These are phyloP conservation scores for Scomber japonicus DNA, from an alignment of 2,113 vertebrate species.

Conservation along the genomic window DNA sequence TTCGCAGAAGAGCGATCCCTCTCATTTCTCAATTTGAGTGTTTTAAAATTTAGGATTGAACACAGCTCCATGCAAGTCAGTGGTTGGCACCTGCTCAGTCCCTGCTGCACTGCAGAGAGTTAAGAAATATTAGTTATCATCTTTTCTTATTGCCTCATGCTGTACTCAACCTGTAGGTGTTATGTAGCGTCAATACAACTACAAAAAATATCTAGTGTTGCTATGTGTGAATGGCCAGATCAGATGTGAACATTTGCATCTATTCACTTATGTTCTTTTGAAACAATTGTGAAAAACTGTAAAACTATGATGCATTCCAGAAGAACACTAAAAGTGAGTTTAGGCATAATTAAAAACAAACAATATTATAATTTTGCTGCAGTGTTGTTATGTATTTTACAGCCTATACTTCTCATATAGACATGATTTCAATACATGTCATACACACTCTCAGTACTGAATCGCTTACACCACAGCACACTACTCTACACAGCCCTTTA, in stretches of 20 bases:
- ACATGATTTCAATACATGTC: background rate
- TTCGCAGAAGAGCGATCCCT: constrained; percentile 19
- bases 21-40: background rate
- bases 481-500: background rate
- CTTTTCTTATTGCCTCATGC: background rate
- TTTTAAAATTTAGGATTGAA: constrained; percentile 12
- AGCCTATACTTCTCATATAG: background rate
- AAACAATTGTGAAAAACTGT: background rate
- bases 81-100: background rate
- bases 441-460: background rate
- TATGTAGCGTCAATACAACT: background rate
- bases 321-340: background rate
- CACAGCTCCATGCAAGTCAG: background rate
- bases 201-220: background rate
- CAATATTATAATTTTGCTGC: background rate
- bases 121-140: background rate
- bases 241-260: too few relatives aligned
- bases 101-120: background rate
- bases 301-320: background rate
- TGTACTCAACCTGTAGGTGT: constrained; percentile 17
- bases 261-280: too few relatives aligned
- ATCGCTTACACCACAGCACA: background rate
- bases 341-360: background rate
- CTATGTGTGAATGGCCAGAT: too few relatives aligned
- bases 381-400: background rate